A percentile compares a stretch with the other conserved stretches of the same genome.
phyloP scores from a whole-genome alignment of 2,797 vertebrate genomes.

The Aeoliscus strigatus region DNA sequence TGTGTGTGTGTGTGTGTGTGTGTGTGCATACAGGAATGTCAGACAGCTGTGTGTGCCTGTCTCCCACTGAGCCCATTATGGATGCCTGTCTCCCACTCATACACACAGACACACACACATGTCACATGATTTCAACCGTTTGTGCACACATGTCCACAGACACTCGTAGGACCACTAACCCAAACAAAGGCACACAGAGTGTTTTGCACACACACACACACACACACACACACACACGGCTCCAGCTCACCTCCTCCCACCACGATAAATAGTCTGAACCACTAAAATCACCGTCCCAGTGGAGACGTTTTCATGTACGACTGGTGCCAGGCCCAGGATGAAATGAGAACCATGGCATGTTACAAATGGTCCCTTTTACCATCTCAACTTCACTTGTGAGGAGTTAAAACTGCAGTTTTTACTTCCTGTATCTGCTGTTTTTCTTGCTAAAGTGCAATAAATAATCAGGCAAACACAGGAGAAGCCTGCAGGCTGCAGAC shows the following conservation, averaged over 20 bases:
- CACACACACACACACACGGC: constrained; percentile 48
- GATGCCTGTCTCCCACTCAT: constrained; percentile 11
- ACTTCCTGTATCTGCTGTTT: constrained; percentile 2
- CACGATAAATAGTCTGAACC: constrained; percentile 32
- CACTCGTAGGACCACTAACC: constrained; percentile 25
- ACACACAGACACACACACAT: constrained; percentile 2
- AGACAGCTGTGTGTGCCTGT: constrained; percentile 23
- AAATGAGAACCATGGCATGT: constrained; percentile 13
- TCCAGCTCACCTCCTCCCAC: constrained; percentile 42
- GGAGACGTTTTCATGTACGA: constrained; percentile 28
- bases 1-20: too few species aligned
- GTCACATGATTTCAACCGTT: constrained; percentile 32
- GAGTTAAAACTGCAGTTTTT: constrained; percentile 7
- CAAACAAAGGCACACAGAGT: constrained; percentile 47
- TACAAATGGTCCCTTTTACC: constrained; percentile 2
- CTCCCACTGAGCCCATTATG: constrained; percentile 45
- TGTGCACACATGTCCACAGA: constrained; percentile 24
- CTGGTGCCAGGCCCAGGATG: constrained; percentile 14
- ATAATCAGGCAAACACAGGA: constrained; percentile 27
- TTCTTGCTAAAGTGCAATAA: constrained; percentile 14
- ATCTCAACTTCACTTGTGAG: constrained; percentile 4
- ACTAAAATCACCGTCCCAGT: constrained; percentile 40
- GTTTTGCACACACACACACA: constrained; percentile 46
- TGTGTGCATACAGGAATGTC: constrained; percentile 51
- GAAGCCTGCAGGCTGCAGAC: constrained; percentile 35